Conservation (phyloP, 2,888 invertebrate species). For the Julus scandinavius region DNA sequence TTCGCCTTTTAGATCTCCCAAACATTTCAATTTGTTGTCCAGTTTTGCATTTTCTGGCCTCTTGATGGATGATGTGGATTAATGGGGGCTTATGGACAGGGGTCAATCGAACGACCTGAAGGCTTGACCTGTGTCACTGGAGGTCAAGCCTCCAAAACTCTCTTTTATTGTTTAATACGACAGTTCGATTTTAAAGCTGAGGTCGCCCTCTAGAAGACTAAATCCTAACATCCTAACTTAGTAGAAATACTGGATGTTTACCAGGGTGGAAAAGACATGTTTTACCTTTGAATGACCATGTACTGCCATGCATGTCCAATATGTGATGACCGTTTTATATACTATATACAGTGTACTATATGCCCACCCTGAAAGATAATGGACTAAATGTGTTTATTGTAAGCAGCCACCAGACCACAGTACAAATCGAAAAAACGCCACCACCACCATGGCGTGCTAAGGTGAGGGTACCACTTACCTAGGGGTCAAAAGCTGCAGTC, state of each 20-base stretch:
- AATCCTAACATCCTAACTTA: no score
- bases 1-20: background rate
- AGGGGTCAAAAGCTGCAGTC: background rate
- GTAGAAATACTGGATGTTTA: no score
- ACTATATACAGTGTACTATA: no score
- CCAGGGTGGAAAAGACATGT: no score
- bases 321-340: no score
- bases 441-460: background rate
- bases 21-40: conserved; percentile 29
- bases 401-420: background rate
- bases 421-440: background rate
- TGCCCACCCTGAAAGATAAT: no score
- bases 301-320: no score
- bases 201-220: no score
- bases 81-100: background rate
- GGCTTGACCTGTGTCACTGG: background rate
- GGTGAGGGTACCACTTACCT: background rate
- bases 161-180: background rate
- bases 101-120: background rate
- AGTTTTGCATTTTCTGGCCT: background rate
- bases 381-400: no score
- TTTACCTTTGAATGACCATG: no score
- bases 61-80: background rate
- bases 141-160: background rate
- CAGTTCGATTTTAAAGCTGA: background rate